Evolutionary conservation across 1,140 invertebrate genomes (phyloP).

Genomic region (Holotrichia oblita): DNA sequence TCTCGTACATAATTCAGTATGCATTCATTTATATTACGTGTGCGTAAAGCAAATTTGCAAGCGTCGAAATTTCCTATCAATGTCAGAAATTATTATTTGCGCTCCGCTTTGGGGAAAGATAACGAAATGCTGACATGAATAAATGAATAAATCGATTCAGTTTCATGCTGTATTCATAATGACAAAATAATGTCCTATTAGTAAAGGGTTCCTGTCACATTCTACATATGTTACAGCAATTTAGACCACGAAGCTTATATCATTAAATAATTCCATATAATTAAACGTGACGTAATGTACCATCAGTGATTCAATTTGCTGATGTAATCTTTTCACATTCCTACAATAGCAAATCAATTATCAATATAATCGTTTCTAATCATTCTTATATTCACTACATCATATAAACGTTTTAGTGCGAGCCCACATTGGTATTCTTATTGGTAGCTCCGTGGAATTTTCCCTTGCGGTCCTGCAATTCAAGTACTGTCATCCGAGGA

Average conservation of each 20-base stretch:
- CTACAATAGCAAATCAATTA: too few species aligned
- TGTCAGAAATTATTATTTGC: slow-evolving; percentile 17
- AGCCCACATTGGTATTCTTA: too few species aligned
- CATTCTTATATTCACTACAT: too few species aligned
- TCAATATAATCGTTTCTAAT: too few species aligned
- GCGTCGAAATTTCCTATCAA: slow-evolving; percentile 16
- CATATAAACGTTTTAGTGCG: too few species aligned
- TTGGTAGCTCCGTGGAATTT: too few species aligned
- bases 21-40: slow-evolving; percentile 5
- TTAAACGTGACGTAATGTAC: too few species aligned
- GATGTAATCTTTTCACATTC: too few species aligned
- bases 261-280: too few species aligned
- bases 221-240: not conserved
- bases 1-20: not conserved
- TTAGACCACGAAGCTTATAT: not conserved
- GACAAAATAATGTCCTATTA: slow-evolving; percentile 14
- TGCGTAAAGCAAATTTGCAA: not conserved
- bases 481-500: too few species aligned
- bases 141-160: slow-evolving; percentile 13
- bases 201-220: not conserved
- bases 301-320: too few species aligned
- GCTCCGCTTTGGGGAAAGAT: not conserved
- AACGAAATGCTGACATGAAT: not conserved
- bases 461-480: too few species aligned
- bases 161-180: slow-evolving; percentile 14